phyloP scores from a whole-genome alignment of 2,888 invertebrate genomes.

The Melanophora roralis region DNA sequence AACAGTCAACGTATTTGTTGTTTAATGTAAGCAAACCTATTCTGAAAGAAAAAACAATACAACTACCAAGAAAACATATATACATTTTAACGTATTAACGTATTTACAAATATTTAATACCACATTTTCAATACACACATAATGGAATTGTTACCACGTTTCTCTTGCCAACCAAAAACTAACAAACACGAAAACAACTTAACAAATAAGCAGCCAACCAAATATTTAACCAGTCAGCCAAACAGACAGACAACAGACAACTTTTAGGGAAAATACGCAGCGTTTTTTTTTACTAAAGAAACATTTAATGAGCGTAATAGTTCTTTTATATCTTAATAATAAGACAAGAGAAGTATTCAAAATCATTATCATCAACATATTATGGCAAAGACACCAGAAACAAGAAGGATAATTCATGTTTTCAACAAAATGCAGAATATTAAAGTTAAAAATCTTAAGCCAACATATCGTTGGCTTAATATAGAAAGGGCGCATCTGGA shows the following conservation, averaged over 20 bases:
- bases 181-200: slow-evolving; percentile 1
- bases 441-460: neutral
- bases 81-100: no score
- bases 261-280: slow-evolving; percentile 1
- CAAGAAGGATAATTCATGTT: neutral
- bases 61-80: neutral
- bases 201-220: slow-evolving; percentile 11
- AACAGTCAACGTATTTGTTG: slow-evolving; percentile 20
- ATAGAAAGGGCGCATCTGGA: no score
- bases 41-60: no score
- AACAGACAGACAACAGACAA: slow-evolving; percentile 22
- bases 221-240: neutral
- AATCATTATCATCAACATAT: neutral
- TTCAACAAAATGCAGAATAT: neutral
- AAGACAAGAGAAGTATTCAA: slow-evolving; percentile 43
- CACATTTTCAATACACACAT: neutral
- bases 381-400: neutral
- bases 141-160: neutral
- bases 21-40: no score
- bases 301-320: slow-evolving; percentile 59
- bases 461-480: no score
- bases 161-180: neutral
- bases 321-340: slow-evolving; percentile 57
- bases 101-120: neutral
- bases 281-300: neutral